Evolutionary conservation across 2,888 invertebrate species (phyloP).

Genomic region (Chloromyia formosa): DNA sequence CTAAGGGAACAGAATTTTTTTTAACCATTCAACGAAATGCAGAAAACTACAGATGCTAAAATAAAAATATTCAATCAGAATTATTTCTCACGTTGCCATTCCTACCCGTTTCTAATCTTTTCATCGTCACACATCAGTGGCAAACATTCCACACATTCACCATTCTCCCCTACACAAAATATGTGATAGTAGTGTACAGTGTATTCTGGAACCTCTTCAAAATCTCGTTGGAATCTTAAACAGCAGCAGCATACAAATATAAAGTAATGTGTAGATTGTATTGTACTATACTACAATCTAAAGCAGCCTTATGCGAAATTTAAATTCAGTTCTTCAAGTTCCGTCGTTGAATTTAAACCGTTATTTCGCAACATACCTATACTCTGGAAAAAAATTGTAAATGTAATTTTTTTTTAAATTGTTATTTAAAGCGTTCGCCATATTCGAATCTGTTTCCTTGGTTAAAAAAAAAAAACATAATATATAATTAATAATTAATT

Average conservation of each 20-base stretch:
- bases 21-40: no score
- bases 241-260: conserved; percentile 19
- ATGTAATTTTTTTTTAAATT: conserved; percentile 15
- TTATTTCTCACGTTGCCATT: no score
- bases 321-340: conserved; percentile 48
- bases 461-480: not conserved
- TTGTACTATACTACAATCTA: conserved; percentile 9
- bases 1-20: no score
- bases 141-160: no score
- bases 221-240: conserved; percentile 36
- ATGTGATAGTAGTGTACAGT: not conserved
- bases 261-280: conserved; percentile 12
- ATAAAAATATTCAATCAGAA: no score
- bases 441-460: conserved; percentile 4
- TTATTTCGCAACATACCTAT: conserved; percentile 26
- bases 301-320: conserved; percentile 42
- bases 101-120: no score
- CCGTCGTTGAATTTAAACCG: conserved; percentile 49
- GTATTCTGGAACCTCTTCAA: conserved; percentile 43
- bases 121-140: no score
- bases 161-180: conserved; percentile 7
- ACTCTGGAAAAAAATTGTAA: conserved; percentile 32
- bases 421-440: not conserved
- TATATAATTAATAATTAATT: not conserved
- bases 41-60: no score